Evolutionary conservation across 1,140 invertebrate species (phyloP).

Genomic region (Ceratoteleas bidentatus): DNA sequence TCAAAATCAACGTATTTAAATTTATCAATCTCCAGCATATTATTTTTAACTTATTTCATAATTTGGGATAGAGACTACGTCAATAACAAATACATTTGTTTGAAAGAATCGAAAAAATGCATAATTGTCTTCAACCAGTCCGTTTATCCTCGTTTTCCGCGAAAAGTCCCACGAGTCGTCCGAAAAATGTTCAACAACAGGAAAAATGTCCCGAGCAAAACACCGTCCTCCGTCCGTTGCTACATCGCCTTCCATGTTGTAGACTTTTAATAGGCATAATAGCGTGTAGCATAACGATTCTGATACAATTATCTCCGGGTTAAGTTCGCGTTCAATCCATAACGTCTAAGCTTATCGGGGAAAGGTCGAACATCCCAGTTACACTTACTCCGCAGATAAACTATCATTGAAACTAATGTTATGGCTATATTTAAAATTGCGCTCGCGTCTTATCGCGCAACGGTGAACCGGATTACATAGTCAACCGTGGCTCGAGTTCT

Average conservation of each 20-base stretch:
- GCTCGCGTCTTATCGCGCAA: constrained; percentile 66
- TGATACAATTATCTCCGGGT: constrained; percentile 69
- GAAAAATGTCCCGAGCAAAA: background rate
- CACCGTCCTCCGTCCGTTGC: background rate
- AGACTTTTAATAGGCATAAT: constrained; percentile 67
- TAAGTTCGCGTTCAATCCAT: constrained; percentile 65
- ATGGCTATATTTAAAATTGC: constrained; percentile 76
- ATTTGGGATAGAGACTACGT: no score
- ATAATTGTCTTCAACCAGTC: no score
- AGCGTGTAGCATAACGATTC: constrained; percentile 61
- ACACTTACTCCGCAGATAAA: constrained; percentile 75
- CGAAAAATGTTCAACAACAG: background rate
- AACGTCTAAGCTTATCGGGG: constrained; percentile 74
- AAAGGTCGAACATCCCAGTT: constrained; percentile 80
- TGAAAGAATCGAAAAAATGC: no score
- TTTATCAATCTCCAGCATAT: no score
- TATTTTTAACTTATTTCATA: no score
- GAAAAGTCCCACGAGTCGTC: no score
- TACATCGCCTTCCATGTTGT: constrained; percentile 52
- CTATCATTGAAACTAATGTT: constrained; percentile 77
- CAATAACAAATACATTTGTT: no score
- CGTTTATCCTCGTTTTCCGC: no score
- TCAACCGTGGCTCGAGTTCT: constrained; percentile 47
- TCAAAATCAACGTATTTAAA: no score
- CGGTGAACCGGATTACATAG: constrained; percentile 66